Evolutionary conservation across 2,113 vertebrate genomes (phyloP), one percentile per base, ranked within the genome.

Genomic region (Meleagris gallopavo): DNA sequence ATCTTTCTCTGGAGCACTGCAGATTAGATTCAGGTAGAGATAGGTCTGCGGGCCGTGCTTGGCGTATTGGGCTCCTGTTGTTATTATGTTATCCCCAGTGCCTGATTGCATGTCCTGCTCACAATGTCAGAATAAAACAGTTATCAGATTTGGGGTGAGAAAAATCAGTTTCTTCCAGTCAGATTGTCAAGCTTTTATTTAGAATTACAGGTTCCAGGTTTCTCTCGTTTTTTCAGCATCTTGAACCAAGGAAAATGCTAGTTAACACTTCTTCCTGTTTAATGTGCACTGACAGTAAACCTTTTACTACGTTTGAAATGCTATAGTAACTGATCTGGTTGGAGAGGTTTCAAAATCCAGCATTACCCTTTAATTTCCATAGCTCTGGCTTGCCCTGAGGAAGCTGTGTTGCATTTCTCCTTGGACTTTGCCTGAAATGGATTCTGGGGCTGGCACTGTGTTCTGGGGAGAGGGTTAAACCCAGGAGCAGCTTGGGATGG

Each of bases 1-100:
- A n/a, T 79, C 83, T 93, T 92, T 84, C 77, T 76, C 83, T 90
- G 90, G 54, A 82, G 86, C 74, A 25, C 86, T 62, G 90, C 50
- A 82, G 94, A 92, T 96, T 90, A 93, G 91, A 92, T 97, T 82
- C 77, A 50, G 52, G 58, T 52, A 71, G 81, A 92, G 94, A 92
- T 86, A 92, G 83, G 83, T 70, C 90, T 40, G 32, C 58, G 72
- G 83, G 67, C 92, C 82, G 65, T 69, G 43, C 52, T 2, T 10
- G 75, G 66, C 17, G 52, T 71, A n/a, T 72, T 5, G 3, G 69
- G 1, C 58, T 90, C 58, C 81, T 29, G 58, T 78, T 92, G 91
- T 94, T 70, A 61, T n/a, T 61, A 54, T 29, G 22, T 94, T 94
- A 90, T 94, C 77, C 57, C 80, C 58, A 62, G 48, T 90, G 69